Base-by-base conservation (phyloP, 2,797 vertebrate species). In the Leptodactylus fallax region DNA sequence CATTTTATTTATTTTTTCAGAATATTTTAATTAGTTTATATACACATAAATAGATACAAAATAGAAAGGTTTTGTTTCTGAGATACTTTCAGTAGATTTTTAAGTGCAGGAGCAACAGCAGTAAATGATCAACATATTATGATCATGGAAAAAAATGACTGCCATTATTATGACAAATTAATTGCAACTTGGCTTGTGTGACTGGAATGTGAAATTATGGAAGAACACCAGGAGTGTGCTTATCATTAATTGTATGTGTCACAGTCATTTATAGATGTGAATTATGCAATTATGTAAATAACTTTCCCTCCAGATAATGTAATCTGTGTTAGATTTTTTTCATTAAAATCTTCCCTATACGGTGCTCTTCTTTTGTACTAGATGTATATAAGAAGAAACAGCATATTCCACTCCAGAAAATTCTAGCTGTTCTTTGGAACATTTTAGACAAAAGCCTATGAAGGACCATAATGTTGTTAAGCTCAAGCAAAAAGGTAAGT, bases 61-160 rank as follows among this genome's bases (percentile, higher is more conserved):
- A 21, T 36, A 45, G 65, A 71, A 71, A 45, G 27, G 6, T 45
- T 10, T 25, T 65, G 67, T 71, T 71, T 17, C 7, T 17, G 25
- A 10, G 27, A 71, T 47, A 45, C 27, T 72, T 72, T 72, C 71
- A 49, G 21, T 21, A 49, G 36, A 21, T 2, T 49, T 72, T 72
- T 21, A 72, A 21, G 71, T 72, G 71, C 71, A 47, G 17, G 7
- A 71, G 16, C 16, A 71, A 71, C 27, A 71, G 69, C 71, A 72
- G 36, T 21, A 45, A 71, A 45, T 45, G 69, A 71, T 72, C 36
- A 72, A 72, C 71, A 72, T 72, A 21, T 72, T 72, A 47, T 72
- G 36, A 72, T 72, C 36, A 72, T 72, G 71, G 36, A 72, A 47
- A 72, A 36, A 72, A 72, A 72, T 72, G 71, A 72, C 71, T 72